phyloP scores from a whole-genome alignment of 2,888 invertebrate species.

The Zhuqinia jingwanae region DNA sequence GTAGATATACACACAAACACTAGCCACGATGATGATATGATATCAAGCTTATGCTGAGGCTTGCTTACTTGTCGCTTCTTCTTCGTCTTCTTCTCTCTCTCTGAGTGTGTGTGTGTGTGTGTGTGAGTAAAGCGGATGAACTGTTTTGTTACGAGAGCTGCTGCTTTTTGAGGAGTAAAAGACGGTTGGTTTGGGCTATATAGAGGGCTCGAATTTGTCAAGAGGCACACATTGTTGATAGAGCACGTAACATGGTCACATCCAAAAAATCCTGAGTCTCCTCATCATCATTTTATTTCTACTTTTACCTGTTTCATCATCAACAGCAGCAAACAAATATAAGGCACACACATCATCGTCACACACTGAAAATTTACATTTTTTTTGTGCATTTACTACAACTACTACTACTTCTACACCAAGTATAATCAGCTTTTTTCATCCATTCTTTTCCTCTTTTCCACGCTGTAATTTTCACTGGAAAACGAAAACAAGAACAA shows the following conservation, averaged over 20 bases:
- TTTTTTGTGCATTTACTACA: conserved; percentile 15
- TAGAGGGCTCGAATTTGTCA: conserved; percentile 67
- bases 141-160: conserved; percentile 11
- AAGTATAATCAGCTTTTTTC: not conserved
- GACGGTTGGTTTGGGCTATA: conserved; percentile 58
- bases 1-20: too few relatives aligned
- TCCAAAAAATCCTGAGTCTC: conserved; percentile 65
- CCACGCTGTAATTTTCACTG: not conserved
- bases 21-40: too few relatives aligned
- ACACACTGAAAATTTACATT: not conserved
- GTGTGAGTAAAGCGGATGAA: not conserved
- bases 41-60: too few relatives aligned
- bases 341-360: not conserved
- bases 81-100: too few relatives aligned
- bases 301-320: conserved; percentile 67
- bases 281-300: conserved; percentile 53
- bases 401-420: not conserved
- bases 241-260: conserved; percentile 73
- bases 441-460: not conserved
- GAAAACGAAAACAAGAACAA: not conserved
- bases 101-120: too few relatives aligned
- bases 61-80: not conserved
- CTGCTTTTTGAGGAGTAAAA: conserved; percentile 2
- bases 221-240: conserved; percentile 73
- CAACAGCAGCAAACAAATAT: conserved; percentile 16